Evolutionary conservation across 2,113 vertebrate species (phyloP), one percentile per base, ranked within the genome.

Genomic region (Pithys albifrons): DNA sequence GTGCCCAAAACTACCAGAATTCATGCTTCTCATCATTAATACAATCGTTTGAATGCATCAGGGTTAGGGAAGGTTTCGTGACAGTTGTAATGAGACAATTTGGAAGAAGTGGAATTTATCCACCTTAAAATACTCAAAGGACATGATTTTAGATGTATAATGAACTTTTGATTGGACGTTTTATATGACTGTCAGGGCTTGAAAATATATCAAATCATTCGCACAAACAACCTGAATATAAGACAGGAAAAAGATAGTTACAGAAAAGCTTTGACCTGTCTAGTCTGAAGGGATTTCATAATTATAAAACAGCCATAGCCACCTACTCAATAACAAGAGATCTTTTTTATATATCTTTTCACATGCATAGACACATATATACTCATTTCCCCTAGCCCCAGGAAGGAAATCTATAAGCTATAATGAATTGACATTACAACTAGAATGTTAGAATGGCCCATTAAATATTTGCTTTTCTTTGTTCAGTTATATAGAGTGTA

Each of bases 121-220:
- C 18, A 70, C 37, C 77, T 91, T 65, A 82, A 76, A 89, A 93
- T 79, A 73, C 67, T 49, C 77, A 73, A 88, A 96, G n/a, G 45
- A 70, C 39, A 58, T 65, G 0, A 84, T 92, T 94, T 93, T 51
- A 92, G 64, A 75, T 70, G 15, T 39, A 39, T 80, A 95, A 96
- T 91, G 64, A 86, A 76, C 74, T 82, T 84, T 71, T 95, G 76
- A 97, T 92, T 95, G 77, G 59, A 29, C 67, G 82, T 89, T 96
- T 89, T 17, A 33, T 93, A 94, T 91, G 93, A 77, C 78, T 39
- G 35, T 88, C 88, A 95, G 77, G 29, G 45, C 43, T 84, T 73
- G 62, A 75, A 96, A 95, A 91, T 80, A 14, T 55, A 85, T 66
- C 84, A 82, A 82, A 89, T 89, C 61, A 72, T 81, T 92, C 61